Evolutionary conservation across 2,797 vertebrate species (phyloP).

Genomic region (Propithecus deckenii): DNA sequence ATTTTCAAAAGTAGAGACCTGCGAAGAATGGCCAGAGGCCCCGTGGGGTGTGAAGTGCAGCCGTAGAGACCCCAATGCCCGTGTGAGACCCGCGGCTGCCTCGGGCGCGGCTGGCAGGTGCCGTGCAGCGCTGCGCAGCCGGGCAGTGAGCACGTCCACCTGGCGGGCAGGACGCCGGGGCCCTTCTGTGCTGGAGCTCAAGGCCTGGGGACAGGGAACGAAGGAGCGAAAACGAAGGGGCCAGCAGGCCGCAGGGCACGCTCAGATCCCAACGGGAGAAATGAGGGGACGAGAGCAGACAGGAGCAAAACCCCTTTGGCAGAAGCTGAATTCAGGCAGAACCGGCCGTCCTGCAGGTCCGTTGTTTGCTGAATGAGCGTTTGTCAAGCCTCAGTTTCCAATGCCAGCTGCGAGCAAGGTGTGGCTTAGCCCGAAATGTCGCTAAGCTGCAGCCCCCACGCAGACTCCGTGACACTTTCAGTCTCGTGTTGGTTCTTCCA

Average conservation of each 20-base stretch:
- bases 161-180: rapidly evolving
- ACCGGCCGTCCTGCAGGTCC: background rate
- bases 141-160: background rate
- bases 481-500: background rate
- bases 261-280: background rate
- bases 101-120: background rate
- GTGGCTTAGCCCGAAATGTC: background rate
- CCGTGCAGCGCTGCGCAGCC: rapidly evolving
- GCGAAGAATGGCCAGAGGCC: background rate
- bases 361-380: background rate
- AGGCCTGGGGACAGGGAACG: background rate
- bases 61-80: background rate
- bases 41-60: background rate
- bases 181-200: background rate
- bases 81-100: background rate
- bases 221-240: background rate
- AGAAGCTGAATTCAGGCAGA: background rate
- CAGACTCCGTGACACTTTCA: background rate
- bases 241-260: rapidly evolving
- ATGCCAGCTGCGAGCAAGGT: background rate
- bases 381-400: background rate
- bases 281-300: background rate
- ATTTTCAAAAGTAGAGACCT: background rate
- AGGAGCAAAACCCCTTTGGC: background rate
- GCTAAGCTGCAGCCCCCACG: background rate